Evolutionary conservation across 1,140 invertebrate species (phyloP), one percentile per base, ranked within the genome.

Genomic region (Pseudomyrmex sp.): DNA sequence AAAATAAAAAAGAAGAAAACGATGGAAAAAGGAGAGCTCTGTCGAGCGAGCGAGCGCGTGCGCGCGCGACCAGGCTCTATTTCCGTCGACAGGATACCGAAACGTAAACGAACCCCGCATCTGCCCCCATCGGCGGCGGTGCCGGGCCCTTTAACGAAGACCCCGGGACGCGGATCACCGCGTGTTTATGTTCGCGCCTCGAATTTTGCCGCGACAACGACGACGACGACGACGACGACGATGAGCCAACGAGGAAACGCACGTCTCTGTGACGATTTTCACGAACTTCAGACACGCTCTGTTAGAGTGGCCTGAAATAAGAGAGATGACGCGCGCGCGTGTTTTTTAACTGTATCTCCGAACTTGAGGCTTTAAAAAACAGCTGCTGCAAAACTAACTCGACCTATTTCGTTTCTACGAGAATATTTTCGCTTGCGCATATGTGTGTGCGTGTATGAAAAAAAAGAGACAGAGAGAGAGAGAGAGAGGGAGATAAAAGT

Each of bases 41-140:
- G 20, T 35, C 52, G 59, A 82, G 50, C 48, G 58, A 73, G 61
- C 54, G 12, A 56, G 52, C 50, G 73, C 26, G 74, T 12, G 20
- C 52, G 69, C 58, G 61, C 65, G 58, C 58, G 15, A 74, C 69
- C 5, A 35, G 56, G 65, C 68, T 86, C 85, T 86, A 86, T 86
- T 86, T 86, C 85, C 66, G 85, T 85, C 82, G 82, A 85, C 90
- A 90, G 88, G 87, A 90, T 86, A 84, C 83, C 80, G 84, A 90
- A 90, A 90, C 73, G 84, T 69, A 82, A 87, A 85, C 84, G 83
- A 80, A 80, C 20, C 66, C 44, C 76, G 76, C 76, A 70, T 70
- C 66, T 70, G 65, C 65, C 66, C 76, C 66, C 76, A 59, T 70
- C 76, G 15, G 3, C 66, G 70, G 68, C 68, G 48, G 7, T 35